Percentiles rank a stretch among this genome's conserved stretches.
These are phyloP conservation scores for Spicauda simplicius DNA, from an alignment of 2,888 invertebrate genomes.

Conservation along the genomic window DNA sequence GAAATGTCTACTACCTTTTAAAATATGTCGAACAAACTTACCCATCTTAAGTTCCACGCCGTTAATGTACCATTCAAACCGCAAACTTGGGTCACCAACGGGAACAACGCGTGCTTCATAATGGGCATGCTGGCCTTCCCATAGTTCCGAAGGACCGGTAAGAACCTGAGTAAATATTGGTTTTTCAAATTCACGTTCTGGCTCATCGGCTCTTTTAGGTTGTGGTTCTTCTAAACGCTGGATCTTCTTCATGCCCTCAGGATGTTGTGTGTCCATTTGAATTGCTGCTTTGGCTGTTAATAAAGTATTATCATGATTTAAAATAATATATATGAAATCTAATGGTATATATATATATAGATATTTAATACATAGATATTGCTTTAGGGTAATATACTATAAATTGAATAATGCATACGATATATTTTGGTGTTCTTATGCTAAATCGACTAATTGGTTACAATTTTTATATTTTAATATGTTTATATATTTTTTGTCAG, in stretches of 20 bases:
- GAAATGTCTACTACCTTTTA: background rate
- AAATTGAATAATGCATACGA: too few species aligned
- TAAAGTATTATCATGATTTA: background rate
- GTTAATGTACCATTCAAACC: constrained; percentile 98
- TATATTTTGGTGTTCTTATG: too few species aligned
- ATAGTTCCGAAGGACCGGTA: constrained; percentile 94
- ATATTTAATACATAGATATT: too few species aligned
- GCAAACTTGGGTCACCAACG: constrained; percentile 95
- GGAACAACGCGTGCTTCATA: constrained; percentile 96
- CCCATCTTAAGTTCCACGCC: constrained; percentile 97
- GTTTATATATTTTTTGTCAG: too few species aligned
- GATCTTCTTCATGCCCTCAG: constrained; percentile 96
- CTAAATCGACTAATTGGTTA: too few species aligned
- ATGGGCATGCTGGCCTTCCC: constrained; percentile 96
- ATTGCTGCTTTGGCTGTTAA: constrained; percentile 91
- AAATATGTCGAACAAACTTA: constrained; percentile 56
- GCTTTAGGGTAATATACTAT: too few species aligned
- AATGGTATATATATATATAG: too few species aligned
- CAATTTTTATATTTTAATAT: too few species aligned
- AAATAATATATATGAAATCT: too few species aligned
- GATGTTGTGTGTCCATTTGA: constrained; percentile 95
- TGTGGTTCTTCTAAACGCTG: constrained; percentile 92
- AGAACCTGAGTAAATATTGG: constrained; percentile 96
- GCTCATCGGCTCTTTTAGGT: constrained; percentile 88
- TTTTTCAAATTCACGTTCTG: constrained; percentile 93